Evolutionary conservation across 2,113 vertebrate species (phyloP), one percentile per base, ranked within the genome.

Genomic region (Oostethus manadensis): DNA sequence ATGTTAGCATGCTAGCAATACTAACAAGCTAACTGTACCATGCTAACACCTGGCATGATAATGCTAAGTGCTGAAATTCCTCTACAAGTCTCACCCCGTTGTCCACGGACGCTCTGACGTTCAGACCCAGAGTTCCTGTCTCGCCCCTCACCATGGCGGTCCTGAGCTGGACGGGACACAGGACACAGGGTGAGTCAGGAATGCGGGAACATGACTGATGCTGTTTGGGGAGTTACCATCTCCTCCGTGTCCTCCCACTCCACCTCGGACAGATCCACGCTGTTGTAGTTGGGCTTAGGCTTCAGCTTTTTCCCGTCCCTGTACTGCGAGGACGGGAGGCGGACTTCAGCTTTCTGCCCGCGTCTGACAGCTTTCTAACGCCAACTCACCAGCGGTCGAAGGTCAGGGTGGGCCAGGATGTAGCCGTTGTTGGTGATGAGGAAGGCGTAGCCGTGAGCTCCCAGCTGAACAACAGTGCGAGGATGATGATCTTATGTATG

Each of bases 261-360:
- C 65, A 96, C 96, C 74, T 99, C 94, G 0, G 94, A 92, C 71
- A 99, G 90, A 64, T 98, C 97, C 68, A 99, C 96, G 0, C 97
- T 98, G 88, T 98, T 99, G 86, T 98, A 99, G 86, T 97, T 99
- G 0, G 97, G 97, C 66, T 97, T 98, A 8, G 93, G 93, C 71
- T 92, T 95, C 71, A 97, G 73, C 45, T 92, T 95, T 86, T 93
- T 95, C 35, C 94, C 95, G 17, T 99, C 94, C 87, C 90, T 93
- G 51, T 98, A 97, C 94, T 97, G 83, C 2, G 23, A 40, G 38
- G 38, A 14, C 11, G 11, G 14, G 38, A 42, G 13, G 13, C 38
- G 13, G 10, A 42, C 38, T 42, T 42, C 38, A 14, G 13, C 38
- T 42, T 47, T 65, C 5, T 8, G 64, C 22, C 51, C 73, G 29